Evolutionary conservation across 2,888 invertebrate genomes (phyloP).

Genomic region (Pyrrhosoma nymphula): DNA sequence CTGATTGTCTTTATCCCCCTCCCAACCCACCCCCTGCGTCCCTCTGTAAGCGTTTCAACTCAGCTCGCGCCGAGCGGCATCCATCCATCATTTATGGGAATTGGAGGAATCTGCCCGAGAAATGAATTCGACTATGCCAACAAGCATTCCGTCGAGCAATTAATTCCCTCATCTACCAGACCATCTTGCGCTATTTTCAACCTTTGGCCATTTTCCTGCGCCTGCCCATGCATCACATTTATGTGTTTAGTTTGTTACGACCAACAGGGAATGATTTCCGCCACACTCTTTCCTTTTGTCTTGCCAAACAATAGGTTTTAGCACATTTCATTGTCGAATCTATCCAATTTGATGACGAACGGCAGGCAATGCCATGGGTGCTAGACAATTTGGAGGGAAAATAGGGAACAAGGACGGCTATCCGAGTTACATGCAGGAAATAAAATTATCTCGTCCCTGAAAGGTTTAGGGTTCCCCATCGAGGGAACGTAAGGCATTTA

Average conservation of each 20-base stretch:
- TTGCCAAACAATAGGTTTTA: neutral
- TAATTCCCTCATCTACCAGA: neutral
- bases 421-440: neutral
- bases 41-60: neutral
- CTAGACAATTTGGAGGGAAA: neutral
- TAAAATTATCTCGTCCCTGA: neutral
- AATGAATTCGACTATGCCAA: slow-evolving; percentile 27
- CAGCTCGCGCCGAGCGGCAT: neutral
- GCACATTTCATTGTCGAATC: neutral
- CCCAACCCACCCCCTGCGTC: neutral
- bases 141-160: slow-evolving; percentile 14
- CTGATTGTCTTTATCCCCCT: neutral
- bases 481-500: neutral
- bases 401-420: neutral
- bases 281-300: neutral
- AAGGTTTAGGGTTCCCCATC: neutral
- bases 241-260: neutral
- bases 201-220: neutral
- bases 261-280: neutral
- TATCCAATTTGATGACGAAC: neutral
- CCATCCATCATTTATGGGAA: slow-evolving; percentile 17
- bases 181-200: neutral
- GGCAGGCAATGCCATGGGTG: neutral
- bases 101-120: slow-evolving; percentile 3
- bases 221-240: neutral